Percentiles rank a stretch among this genome's conserved stretches.
Conservation (phyloP, 1,140 invertebrate species). For the Laupala kohalensis region DNA sequence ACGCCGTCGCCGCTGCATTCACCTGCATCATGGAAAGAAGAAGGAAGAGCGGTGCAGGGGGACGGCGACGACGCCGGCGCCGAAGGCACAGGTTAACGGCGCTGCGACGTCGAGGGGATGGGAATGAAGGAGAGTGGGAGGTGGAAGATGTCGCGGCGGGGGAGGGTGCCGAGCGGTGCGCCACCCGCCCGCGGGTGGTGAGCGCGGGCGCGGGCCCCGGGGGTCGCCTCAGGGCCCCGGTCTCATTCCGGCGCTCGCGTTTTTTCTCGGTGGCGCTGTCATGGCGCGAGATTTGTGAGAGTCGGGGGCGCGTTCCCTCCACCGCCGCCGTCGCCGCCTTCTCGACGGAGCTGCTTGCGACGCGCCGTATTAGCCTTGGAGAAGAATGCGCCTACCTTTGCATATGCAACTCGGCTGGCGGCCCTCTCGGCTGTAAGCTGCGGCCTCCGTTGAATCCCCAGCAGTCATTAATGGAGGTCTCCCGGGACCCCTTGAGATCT, state of each 20-base stretch:
- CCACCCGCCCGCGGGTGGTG: too few species aligned
- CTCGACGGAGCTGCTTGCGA: background rate
- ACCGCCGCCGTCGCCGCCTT: background rate
- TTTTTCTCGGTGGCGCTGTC: background rate
- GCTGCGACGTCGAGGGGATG: too few species aligned
- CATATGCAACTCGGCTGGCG: slow-evolving; percentile 13
- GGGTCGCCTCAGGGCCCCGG: too few species aligned
- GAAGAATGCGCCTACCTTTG: slow-evolving; percentile 6
- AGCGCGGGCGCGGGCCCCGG: too few species aligned
- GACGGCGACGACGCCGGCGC: background rate
- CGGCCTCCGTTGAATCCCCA: slow-evolving; percentile 11
- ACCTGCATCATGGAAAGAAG: too few species aligned
- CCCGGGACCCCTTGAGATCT: slow-evolving; percentile 16
- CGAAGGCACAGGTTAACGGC: background rate
- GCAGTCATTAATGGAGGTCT: slow-evolving; percentile 16
- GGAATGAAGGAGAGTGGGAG: background rate
- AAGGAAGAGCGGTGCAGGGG: too few species aligned
- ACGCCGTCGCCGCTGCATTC: too few species aligned
- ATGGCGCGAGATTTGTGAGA: background rate
- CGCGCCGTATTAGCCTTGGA: background rate
- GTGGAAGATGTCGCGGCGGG: background rate
- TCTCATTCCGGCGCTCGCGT: background rate
- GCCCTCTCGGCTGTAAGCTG: slow-evolving; percentile 4
- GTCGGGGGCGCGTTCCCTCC: too few species aligned
- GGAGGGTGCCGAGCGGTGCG: background rate